Percentiles rank a stretch among this genome's conserved stretches.
These are phyloP conservation scores for Oenanthe melanoleuca DNA, from an alignment of 2,113 vertebrate species.

Conservation along the genomic window DNA sequence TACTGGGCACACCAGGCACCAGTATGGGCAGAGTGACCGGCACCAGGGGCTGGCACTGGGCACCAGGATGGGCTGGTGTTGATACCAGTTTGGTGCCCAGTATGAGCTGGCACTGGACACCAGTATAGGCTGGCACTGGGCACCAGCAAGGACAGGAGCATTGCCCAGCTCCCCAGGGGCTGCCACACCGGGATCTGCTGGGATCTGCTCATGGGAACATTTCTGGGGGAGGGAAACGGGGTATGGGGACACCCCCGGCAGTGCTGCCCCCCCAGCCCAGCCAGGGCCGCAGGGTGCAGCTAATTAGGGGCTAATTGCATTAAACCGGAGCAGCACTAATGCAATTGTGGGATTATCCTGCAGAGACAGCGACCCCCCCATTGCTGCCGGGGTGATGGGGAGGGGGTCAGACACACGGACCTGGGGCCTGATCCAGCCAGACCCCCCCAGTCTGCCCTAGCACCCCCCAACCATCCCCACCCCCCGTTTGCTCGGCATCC, in stretches of 20 bases:
- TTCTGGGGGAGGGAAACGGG: fast-evolving
- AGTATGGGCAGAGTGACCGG: too few species aligned
- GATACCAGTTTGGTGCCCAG: neutral
- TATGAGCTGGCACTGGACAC: neutral
- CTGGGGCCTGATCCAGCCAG: neutral
- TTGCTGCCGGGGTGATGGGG: neutral
- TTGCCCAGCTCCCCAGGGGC: neutral
- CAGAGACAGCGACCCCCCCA: neutral
- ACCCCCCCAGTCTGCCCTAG: neutral
- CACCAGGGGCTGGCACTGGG: neutral
- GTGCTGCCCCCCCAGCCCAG: neutral
- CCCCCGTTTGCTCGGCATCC: fast-evolving
- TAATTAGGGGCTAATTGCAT: constrained; percentile 2
- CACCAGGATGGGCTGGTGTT: too few species aligned
- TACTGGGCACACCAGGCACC: too few species aligned
- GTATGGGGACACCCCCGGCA: neutral
- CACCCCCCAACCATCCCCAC: neutral
- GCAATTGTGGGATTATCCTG: neutral
- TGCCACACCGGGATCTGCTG: neutral
- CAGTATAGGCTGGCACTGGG: neutral
- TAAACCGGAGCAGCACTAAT: neutral
- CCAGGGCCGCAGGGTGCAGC: neutral
- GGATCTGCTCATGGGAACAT: neutral
- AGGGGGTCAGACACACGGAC: neutral
- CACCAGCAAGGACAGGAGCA: neutral